Evolutionary conservation across 1,140 invertebrate genomes (phyloP).

Genomic region (Alviniconcha marisindica): DNA sequence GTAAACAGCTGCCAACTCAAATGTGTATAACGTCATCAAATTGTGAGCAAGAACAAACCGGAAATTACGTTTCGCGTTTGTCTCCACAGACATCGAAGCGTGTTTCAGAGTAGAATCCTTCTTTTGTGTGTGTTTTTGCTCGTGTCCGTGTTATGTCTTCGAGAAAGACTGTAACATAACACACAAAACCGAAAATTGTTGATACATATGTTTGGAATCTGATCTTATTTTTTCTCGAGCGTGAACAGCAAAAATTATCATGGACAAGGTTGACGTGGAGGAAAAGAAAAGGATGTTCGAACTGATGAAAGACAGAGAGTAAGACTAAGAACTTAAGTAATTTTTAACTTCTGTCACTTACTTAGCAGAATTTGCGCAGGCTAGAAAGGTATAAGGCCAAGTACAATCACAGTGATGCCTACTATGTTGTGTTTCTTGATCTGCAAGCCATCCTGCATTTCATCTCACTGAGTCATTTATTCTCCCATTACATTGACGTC

Average conservation of each 20-base stretch:
- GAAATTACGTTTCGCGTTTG: not conserved
- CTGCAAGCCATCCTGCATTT: too few relatives aligned
- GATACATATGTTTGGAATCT: too few relatives aligned
- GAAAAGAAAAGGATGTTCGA: conserved; percentile 45
- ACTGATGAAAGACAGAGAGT: conserved; percentile 46
- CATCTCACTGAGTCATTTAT: too few relatives aligned
- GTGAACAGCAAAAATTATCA: not conserved
- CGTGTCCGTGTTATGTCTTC: not conserved
- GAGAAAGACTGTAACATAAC: not conserved
- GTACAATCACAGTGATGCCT: too few relatives aligned
- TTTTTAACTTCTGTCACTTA: too few relatives aligned
- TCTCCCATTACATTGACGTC: too few relatives aligned
- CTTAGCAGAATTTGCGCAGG: too few relatives aligned
- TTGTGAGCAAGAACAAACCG: not conserved
- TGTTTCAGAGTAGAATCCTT: not conserved
- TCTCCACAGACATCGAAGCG: not conserved
- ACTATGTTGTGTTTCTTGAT: too few relatives aligned
- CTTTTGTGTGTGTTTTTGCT: not conserved
- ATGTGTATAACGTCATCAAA: conserved; percentile 28
- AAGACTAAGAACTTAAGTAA: conserved; percentile 38
- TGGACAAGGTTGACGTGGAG: conserved; percentile 41
- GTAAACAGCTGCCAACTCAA: conserved; percentile 37
- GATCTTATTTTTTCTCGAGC: too few relatives aligned
- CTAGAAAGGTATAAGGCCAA: too few relatives aligned
- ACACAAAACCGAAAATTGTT: too few relatives aligned